Base-by-base conservation (phyloP, 2,797 vertebrate genomes). In the Argentina silus region DNA sequence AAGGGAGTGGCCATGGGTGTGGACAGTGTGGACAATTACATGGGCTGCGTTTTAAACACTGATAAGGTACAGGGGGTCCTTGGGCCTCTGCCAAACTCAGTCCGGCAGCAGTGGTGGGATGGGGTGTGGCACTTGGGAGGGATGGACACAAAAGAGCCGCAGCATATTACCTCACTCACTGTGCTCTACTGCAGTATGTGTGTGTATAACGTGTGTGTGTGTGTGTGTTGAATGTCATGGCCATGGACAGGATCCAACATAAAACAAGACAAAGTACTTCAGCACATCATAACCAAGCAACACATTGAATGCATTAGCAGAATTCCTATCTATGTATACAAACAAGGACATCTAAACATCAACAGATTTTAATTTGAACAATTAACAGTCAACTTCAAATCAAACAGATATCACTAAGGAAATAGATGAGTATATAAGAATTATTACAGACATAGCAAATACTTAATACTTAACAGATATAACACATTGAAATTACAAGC, bases 81-180 rank as follows among this genome's bases (percentile, higher is more conserved):
- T 50, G 21, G 17, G n/a, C 59, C 19, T 11, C 53, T 71, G 23
- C 64, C 66, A 69, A 69, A 23, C 67, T 59, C 50, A 71, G 69
- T 67, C 53, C 56, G 42, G 48, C 21, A n/a, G 1, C 19, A 70
- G 45, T 50, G 19, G 48, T 17, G 60, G 72, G 51, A 53, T 67
- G 83, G 91, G 92, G 92, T 50, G 91, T 92, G 92, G 91, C 89
- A 83, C 84, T 59, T 70, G 51, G 7, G 21, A 68, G 60, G 65
- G 61, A 74, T 59, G 67, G 56, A 50, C 69, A 60, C 51, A 47
- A 76, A 60, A 63, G 55, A 77, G 71, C 60, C 14, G 67, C 76
- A 47, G 53, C 75, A 50, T 44, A 70, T 69, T 57, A 43, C 45
- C 71, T 63, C 72, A n/a, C 75, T 76, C 47, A 5, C n/a, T 57